Percentiles rank a stretch among this genome's conserved stretches.
Conservation (phyloP, 2,113 vertebrate genomes). For the Carassius gibelio region DNA sequence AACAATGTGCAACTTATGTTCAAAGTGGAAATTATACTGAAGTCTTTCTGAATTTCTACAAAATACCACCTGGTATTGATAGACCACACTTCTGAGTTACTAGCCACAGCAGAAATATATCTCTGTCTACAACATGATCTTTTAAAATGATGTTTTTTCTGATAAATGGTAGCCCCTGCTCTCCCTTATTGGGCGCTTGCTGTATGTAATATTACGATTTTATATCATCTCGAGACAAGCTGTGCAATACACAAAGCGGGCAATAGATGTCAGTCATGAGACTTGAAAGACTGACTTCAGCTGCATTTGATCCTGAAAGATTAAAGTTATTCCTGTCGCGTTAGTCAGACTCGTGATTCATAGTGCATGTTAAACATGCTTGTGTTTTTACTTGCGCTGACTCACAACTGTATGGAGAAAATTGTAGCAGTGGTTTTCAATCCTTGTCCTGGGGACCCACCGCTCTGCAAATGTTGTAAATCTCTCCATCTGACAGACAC, state of each 20-base stretch:
- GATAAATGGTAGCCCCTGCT: too few relatives aligned
- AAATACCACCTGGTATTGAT: too few relatives aligned
- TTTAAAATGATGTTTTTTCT: too few relatives aligned
- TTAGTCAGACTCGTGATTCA: slow-evolving; percentile 75
- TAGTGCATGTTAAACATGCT: slow-evolving; percentile 54
- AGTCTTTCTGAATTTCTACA: too few relatives aligned
- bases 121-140: too few relatives aligned
- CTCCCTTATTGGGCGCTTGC: neutral
- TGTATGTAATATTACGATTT: neutral
- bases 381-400: slow-evolving; percentile 65
- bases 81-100: too few relatives aligned
- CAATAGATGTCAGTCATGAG: slow-evolving; percentile 44
- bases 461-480: too few relatives aligned
- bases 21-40: too few relatives aligned
- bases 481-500: too few relatives aligned
- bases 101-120: too few relatives aligned
- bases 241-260: slow-evolving; percentile 1
- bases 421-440: neutral
- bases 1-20: too few relatives aligned
- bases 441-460: too few relatives aligned
- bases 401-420: slow-evolving; percentile 60
- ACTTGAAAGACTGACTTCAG: neutral
- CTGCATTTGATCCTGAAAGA: slow-evolving; percentile 50
- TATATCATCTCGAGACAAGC: neutral
- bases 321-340: slow-evolving; percentile 66